These are phyloP conservation scores for Neosilurus hyrtlii DNA, from an alignment of 2,797 vertebrate species.

Conservation along the genomic window DNA sequence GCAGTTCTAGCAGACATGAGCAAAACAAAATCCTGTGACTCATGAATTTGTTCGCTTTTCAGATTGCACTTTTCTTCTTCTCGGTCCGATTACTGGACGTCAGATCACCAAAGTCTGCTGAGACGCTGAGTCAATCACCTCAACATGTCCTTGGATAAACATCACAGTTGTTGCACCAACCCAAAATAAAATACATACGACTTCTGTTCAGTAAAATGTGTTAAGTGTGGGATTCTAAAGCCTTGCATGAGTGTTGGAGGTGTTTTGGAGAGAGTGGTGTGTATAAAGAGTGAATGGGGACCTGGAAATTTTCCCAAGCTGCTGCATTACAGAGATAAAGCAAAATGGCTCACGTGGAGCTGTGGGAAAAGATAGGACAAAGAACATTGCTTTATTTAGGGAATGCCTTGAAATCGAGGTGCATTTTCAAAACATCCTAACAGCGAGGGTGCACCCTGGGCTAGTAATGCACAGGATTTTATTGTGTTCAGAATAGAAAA, in stretches of 20 bases:
- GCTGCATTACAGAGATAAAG: constrained; percentile 53
- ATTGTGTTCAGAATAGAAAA: background rate
- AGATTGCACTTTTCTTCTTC: background rate
- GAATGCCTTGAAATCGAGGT: constrained; percentile 51
- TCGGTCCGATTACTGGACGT: constrained; percentile 20
- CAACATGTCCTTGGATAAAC: constrained; percentile 14
- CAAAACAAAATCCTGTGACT: background rate
- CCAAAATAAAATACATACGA: constrained; percentile 1
- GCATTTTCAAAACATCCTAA: constrained; percentile 44
- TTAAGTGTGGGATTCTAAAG: constrained; percentile 1
- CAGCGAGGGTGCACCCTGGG: constrained; percentile 23
- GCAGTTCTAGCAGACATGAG: background rate
- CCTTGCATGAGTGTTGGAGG: constrained; percentile 23
- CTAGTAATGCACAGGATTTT: constrained; percentile 6
- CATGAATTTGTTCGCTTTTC: background rate
- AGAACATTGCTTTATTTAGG: constrained; percentile 38
- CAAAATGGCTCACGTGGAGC: constrained; percentile 31
- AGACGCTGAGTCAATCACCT: background rate
- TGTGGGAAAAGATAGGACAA: constrained; percentile 50
- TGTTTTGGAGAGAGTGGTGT: constrained; percentile 23
- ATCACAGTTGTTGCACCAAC: constrained; percentile 19
- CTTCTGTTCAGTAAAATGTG: background rate
- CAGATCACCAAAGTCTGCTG: background rate
- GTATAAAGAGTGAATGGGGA: constrained; percentile 19
- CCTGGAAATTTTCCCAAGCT: constrained; percentile 50